These are phyloP conservation scores for Denticeps clupeoides DNA, from an alignment of 2,797 vertebrate species.

Conservation along the genomic window DNA sequence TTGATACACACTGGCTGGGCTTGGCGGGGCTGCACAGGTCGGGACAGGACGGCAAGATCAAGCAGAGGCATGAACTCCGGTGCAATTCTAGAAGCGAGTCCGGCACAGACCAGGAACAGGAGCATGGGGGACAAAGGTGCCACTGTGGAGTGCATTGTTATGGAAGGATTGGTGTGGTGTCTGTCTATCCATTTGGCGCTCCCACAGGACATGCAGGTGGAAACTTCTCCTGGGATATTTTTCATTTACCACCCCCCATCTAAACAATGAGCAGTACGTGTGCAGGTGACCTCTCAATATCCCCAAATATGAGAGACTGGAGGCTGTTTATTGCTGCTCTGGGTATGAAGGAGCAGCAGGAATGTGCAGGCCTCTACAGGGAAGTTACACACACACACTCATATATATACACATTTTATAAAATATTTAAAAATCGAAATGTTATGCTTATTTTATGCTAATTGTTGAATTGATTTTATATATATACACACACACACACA, in stretches of 20 bases:
- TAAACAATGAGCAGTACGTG: constrained; percentile 47
- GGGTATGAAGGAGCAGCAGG: constrained; percentile 8
- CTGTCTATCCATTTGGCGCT: not conserved
- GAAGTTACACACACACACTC: not conserved
- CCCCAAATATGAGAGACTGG: constrained; percentile 40
- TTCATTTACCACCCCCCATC: not conserved
- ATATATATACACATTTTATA: too few relatives aligned
- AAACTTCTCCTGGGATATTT: constrained; percentile 41
- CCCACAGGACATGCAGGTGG: not conserved
- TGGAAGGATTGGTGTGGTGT: not conserved
- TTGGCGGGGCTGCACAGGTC: too few relatives aligned
- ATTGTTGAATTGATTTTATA: too few relatives aligned
- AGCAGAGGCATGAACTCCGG: constrained; percentile 1
- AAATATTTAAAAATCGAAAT: too few relatives aligned
- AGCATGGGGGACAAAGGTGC: not conserved
- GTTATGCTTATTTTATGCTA: too few relatives aligned
- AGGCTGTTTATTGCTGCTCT: constrained; percentile 39
- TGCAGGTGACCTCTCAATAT: constrained; percentile 53
- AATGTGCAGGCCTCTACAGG: too few relatives aligned
- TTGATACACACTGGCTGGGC: too few relatives aligned
- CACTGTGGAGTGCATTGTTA: not conserved
- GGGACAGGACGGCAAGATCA: constrained; percentile 8
- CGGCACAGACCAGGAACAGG: not conserved
- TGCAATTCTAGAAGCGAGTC: constrained; percentile 5
- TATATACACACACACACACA: not conserved